phyloP scores from a whole-genome alignment of 2,797 vertebrate species.

The Oceanodroma leucorhoa region DNA sequence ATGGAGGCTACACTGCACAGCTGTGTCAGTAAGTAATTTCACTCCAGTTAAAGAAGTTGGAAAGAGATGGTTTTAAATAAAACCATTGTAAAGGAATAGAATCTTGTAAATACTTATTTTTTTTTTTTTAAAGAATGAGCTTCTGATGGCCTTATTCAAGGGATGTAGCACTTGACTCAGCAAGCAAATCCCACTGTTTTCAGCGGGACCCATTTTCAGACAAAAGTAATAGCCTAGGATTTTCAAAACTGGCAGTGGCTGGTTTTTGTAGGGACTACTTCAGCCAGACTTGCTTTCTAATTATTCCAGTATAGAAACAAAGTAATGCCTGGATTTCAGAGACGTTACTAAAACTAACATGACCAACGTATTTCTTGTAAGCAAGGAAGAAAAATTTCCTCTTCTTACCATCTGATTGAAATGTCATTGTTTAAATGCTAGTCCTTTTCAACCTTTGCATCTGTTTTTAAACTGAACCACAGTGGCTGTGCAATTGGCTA shows the following conservation, averaged over 20 bases:
- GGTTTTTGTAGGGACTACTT: neutral
- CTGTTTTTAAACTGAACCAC: neutral
- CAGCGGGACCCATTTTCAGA: neutral
- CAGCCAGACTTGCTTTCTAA: neutral
- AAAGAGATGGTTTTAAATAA: neutral
- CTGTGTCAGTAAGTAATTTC: neutral
- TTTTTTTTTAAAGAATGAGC: neutral
- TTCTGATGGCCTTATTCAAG: neutral
- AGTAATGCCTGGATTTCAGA: neutral
- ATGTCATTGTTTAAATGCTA: neutral
- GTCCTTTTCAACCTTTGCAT: neutral
- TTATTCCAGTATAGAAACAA: neutral
- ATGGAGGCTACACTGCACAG: neutral
- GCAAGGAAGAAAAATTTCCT: neutral
- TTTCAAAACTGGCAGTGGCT: neutral
- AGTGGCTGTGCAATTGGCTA: neutral
- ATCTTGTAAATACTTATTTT: neutral
- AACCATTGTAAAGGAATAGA: neutral
- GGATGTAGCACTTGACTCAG: neutral
- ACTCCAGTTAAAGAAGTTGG: neutral
- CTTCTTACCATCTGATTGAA: neutral
- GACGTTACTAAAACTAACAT: neutral
- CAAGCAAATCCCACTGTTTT: neutral
- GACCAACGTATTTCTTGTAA: neutral
- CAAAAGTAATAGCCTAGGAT: neutral